A percentile compares a stretch with the other conserved stretches of the same genome.
Evolutionary conservation across 53 echinoderm and acorn worm species (phyloP).

Genomic region (Astropecten irregularis): DNA sequence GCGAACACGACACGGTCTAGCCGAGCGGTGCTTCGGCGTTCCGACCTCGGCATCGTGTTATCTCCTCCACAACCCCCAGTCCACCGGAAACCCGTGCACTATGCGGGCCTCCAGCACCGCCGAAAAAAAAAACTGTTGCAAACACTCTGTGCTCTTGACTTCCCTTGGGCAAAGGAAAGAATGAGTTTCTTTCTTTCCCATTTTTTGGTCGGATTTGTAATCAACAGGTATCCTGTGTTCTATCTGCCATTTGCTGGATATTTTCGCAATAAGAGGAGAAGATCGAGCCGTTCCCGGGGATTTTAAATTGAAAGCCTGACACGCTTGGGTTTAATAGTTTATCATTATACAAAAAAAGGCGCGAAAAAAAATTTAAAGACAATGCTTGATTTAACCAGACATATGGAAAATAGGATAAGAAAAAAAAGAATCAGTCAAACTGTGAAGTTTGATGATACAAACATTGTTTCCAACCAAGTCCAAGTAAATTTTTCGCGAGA

Average conservation of each 20-base stretch:
- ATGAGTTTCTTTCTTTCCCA: neutral
- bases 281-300: neutral
- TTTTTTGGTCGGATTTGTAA: neutral
- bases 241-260: too few relatives aligned
- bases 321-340: too few relatives aligned
- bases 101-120: neutral
- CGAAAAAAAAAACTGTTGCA: conserved; percentile 28
- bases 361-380: too few relatives aligned
- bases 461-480: too few relatives aligned
- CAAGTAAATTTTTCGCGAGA: too few relatives aligned
- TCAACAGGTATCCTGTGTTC: conserved; percentile 54
- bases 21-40: neutral
- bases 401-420: too few relatives aligned
- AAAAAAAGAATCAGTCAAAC: too few relatives aligned
- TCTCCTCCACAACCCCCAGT: neutral
- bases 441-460: too few relatives aligned
- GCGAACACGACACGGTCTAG: conserved; percentile 46
- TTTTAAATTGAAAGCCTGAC: conserved; percentile 30
- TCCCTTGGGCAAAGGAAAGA: conserved; percentile 18
- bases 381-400: too few relatives aligned
- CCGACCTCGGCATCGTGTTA: too few relatives aligned
- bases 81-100: conserved; percentile 7
- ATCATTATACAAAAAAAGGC: too few relatives aligned
- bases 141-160: conserved; percentile 14
- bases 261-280: too few relatives aligned